These are phyloP conservation scores for Crypturellus undulatus DNA, from an alignment of 2,113 vertebrate genomes.

Conservation along the genomic window DNA sequence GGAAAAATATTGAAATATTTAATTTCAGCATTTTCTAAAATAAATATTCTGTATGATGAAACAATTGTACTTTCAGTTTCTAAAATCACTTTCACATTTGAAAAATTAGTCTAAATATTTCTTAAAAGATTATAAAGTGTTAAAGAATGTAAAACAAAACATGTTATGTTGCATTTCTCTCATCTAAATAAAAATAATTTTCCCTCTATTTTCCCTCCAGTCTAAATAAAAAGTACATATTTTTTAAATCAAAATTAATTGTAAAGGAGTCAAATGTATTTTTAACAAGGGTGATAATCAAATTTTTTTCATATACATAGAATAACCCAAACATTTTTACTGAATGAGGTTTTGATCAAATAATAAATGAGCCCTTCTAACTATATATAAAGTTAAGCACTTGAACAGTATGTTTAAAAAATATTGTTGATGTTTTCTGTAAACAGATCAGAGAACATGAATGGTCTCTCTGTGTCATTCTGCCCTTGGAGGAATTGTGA, in stretches of 20 bases:
- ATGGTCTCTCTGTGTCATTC: neutral
- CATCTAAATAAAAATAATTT: neutral
- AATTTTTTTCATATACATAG: neutral
- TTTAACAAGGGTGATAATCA: neutral
- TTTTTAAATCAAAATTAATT: neutral
- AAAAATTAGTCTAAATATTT: neutral
- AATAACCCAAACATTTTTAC: neutral
- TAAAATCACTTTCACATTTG: neutral
- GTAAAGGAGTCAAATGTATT: neutral
- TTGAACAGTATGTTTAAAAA: neutral
- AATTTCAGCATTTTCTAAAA: neutral
- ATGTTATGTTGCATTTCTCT: neutral
- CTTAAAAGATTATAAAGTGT: accelerated
- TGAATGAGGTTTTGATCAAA: neutral
- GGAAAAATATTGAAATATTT: neutral
- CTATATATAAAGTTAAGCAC: neutral
- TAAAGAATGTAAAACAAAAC: neutral
- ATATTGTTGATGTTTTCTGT: neutral
- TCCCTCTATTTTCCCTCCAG: too few relatives aligned
- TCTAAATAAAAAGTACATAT: too few relatives aligned
- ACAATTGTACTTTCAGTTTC: neutral
- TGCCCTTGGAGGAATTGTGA: neutral
- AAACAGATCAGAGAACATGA: neutral
- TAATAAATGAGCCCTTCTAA: neutral
- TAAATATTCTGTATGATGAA: neutral